Base-by-base conservation (phyloP, 2,113 vertebrate species). In the Lophius piscatorius region DNA sequence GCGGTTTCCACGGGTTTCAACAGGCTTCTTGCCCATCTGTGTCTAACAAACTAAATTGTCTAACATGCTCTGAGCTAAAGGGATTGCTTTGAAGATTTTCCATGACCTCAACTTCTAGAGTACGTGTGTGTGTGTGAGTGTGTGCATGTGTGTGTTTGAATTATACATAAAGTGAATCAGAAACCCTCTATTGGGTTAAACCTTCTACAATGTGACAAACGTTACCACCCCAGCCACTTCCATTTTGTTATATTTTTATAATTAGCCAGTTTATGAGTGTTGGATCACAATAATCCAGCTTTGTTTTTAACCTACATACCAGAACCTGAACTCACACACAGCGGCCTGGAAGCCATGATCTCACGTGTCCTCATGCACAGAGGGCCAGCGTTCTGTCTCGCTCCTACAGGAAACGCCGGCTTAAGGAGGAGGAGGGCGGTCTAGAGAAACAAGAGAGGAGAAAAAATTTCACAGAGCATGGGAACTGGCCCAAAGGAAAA, bases 401-500 rank as follows among this genome's bases (percentile, higher is more conserved):
- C 60, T 74, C 50, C 16, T 72, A 70, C 80, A 88, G 87, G 87
- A 89, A 87, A 76, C 69, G 26, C 82, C 11, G 14, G 63, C 75
- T 85, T 73, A 59, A 22, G 35, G 60, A 46, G 75, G 44, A 62
- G 77, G 51, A 46, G 60, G 65, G 48, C 41, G 58, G 76, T 65
- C 40, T 63, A 17, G 46, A 63, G 50, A 40, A 68, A 56, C 33
- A 23, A 49, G 69, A n/a, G 70, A 50, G 64, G 63, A 34, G 78
- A 31, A 65, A 54, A 67, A 60, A 78, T 82, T 78, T 68, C 49
- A 56, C 58, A 49, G 24, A 70, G 85, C 68, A 83, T 88, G 84
- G 78, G 88, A 88, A 87, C 57, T 55, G 63, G 63, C 80, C 79
- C 61, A 70, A 71, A 88, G 74, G 75, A 85, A 89, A 90, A 88